Conservation (phyloP, 2,888 invertebrate species). For the Cryptophagus acutangulus region DNA sequence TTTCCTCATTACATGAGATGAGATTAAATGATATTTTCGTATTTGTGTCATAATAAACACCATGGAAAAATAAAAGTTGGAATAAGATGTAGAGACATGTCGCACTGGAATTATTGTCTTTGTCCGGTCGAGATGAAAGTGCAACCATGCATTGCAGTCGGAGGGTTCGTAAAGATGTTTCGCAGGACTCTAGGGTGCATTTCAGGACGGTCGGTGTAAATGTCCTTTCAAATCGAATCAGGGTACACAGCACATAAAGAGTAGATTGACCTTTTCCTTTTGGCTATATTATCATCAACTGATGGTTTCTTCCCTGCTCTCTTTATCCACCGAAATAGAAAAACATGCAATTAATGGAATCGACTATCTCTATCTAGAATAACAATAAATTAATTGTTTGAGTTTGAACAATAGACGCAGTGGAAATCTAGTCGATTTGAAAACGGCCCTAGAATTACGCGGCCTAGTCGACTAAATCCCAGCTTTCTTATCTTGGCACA, state of each 20-base stretch:
- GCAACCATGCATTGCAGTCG: slow-evolving; percentile 21
- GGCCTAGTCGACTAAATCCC: slow-evolving; percentile 10
- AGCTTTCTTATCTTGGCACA: slow-evolving; percentile 12
- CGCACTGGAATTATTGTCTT: slow-evolving; percentile 7
- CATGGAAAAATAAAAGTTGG: too few species aligned
- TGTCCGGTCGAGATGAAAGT: slow-evolving; percentile 20
- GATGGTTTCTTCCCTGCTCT: slow-evolving; percentile 5
- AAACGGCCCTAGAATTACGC: slow-evolving; percentile 15
- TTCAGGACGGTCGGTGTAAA: slow-evolving; percentile 14
- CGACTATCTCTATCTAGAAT: too few species aligned
- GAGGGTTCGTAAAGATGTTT: not conserved
- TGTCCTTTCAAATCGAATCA: slow-evolving; percentile 17
- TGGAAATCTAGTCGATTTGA: slow-evolving; percentile 19
- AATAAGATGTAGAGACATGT: too few species aligned
- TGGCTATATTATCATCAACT: slow-evolving; percentile 10
- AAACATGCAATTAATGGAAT: too few species aligned
- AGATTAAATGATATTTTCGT: too few species aligned
- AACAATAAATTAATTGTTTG: too few species aligned
- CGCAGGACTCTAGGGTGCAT: slow-evolving; percentile 12
- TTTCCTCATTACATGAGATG: too few species aligned
- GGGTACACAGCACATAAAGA: slow-evolving; percentile 10
- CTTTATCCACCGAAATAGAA: too few species aligned
- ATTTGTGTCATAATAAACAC: too few species aligned
- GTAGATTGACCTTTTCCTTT: slow-evolving; percentile 14
- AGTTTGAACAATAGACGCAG: too few species aligned